phyloP scores from a whole-genome alignment of 1,140 invertebrate species.

The Babylonia areolata region DNA sequence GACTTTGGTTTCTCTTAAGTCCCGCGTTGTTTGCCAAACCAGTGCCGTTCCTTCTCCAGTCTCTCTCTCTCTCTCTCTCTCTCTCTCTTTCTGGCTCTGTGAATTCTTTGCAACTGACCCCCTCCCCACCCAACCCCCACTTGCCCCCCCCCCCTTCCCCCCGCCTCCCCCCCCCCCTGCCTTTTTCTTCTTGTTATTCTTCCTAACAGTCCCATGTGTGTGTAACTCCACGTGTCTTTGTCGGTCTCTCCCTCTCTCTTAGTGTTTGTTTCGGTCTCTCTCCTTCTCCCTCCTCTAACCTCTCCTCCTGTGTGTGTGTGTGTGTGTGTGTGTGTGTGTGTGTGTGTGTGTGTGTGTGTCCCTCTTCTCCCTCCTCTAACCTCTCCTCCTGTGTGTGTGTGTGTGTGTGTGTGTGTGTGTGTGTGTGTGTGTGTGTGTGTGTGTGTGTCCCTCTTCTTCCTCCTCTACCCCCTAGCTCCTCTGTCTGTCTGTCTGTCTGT shows the following conservation, averaged over 20 bases:
- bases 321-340: constrained; percentile 28
- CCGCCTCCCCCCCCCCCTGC: neutral
- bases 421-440: constrained; percentile 25
- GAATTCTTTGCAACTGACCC: neutral
- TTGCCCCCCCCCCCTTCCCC: neutral
- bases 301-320: neutral
- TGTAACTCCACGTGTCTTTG: neutral
- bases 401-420: neutral
- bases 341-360: constrained; percentile 26
- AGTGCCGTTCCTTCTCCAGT: neutral
- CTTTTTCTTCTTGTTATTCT: neutral
- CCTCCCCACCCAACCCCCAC: neutral
- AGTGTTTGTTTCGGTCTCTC: neutral
- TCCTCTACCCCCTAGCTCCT: too few species aligned
- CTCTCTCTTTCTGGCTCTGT: neutral
- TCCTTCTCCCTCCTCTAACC: neutral
- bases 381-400: too few species aligned
- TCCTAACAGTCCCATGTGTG: neutral
- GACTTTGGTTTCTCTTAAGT: too few species aligned
- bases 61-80: neutral
- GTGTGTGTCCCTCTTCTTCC: too few species aligned
- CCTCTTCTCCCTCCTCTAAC: too few species aligned
- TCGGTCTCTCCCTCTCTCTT: neutral
- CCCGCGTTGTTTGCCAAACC: too few species aligned
- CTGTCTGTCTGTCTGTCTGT: neutral